A percentile compares a stretch with the other conserved stretches of the same genome.
These are phyloP conservation scores for Leptobrachium ailaonicum DNA, from an alignment of 2,113 vertebrate species.

Conservation along the genomic window DNA sequence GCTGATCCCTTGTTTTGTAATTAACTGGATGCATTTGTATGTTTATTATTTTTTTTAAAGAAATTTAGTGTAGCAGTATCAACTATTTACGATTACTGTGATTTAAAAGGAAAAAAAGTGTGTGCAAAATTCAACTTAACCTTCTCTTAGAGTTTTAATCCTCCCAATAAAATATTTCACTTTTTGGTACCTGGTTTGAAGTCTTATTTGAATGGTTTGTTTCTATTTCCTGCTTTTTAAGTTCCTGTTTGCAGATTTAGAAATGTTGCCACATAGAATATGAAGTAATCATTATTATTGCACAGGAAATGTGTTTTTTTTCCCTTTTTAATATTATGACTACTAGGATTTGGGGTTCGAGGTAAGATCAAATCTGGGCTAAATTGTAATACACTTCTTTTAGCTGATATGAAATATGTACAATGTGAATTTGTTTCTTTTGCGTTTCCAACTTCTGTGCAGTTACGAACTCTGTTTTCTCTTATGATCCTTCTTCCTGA, in stretches of 20 bases:
- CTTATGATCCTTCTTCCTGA: too few relatives aligned
- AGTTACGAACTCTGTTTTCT: too few relatives aligned
- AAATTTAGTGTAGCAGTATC: slow-evolving; percentile 10
- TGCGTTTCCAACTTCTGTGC: too few relatives aligned
- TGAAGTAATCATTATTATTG: too few relatives aligned
- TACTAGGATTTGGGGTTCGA: too few relatives aligned
- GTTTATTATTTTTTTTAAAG: slow-evolving; percentile 2
- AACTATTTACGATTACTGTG: slow-evolving; percentile 25
- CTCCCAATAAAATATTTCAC: slow-evolving; percentile 36
- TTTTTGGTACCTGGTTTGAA: slow-evolving; percentile 9
- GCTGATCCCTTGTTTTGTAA: slow-evolving; percentile 20
- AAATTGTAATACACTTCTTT: too few relatives aligned
- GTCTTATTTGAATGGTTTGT: background rate
- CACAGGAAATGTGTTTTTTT: too few relatives aligned
- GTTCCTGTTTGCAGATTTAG: background rate
- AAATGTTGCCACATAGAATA: too few relatives aligned
- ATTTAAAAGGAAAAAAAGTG: slow-evolving; percentile 18
- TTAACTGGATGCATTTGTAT: slow-evolving; percentile 33
- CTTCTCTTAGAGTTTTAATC: slow-evolving; percentile 18
- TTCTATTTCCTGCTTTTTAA: background rate
- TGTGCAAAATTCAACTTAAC: slow-evolving; percentile 24
- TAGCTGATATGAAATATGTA: too few relatives aligned
- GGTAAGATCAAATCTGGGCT: too few relatives aligned
- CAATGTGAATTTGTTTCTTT: too few relatives aligned
- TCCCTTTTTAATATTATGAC: too few relatives aligned